phyloP scores from a whole-genome alignment of 2,888 invertebrate genomes.

The Pomacea canaliculata region DNA sequence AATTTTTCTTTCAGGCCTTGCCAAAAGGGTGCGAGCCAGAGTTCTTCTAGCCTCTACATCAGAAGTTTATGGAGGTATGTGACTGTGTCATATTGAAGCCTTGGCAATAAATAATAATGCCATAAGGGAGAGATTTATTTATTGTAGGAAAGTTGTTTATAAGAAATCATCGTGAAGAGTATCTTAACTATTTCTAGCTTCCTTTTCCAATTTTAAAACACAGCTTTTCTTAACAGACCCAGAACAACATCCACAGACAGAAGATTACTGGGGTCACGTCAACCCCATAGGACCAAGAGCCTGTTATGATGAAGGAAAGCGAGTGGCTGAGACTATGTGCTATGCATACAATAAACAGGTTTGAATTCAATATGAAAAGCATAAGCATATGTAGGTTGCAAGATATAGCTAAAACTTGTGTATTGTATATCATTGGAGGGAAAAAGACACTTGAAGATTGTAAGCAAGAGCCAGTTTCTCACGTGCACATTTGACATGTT shows the following conservation, averaged over 20 bases:
- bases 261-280: constrained; percentile 99
- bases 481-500: no score
- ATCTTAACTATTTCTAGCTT: no score
- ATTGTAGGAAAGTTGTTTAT: no score
- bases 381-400: no score
- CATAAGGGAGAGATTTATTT: no score
- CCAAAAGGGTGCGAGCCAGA: constrained; percentile 88
- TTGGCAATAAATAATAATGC: no score
- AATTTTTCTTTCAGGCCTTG: constrained; percentile 6
- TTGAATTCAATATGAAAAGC: not conserved
- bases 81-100: not conserved
- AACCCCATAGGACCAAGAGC: constrained; percentile 92
- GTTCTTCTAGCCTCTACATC: constrained; percentile 97
- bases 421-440: no score
- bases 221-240: constrained; percentile 77
- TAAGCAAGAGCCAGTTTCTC: no score
- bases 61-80: constrained; percentile 88
- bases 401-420: no score
- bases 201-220: no score
- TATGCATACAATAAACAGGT: constrained; percentile 94
- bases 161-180: no score
- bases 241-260: constrained; percentile 96
- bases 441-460: no score
- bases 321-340: constrained; percentile 94
- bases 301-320: constrained; percentile 99